These are phyloP conservation scores for Apostichopus parvimensis DNA, from an alignment of 35 echinoderm and acorn worm genomes.

Conservation along the genomic window DNA sequence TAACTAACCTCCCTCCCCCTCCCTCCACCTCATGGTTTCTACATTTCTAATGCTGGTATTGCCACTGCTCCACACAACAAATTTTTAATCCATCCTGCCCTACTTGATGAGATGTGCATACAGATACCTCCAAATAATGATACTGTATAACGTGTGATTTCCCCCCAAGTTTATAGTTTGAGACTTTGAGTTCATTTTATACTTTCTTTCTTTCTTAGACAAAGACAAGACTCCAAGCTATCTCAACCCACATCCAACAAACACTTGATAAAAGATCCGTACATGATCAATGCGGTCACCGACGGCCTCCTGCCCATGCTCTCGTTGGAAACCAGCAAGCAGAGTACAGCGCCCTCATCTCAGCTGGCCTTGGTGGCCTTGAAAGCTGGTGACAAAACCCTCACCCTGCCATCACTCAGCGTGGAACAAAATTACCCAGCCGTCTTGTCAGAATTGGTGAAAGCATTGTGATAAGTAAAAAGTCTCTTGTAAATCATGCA, in stretches of 20 bases:
- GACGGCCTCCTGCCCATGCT: conserved; percentile 88
- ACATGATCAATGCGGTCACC: conserved; percentile 84
- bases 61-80: too few relatives aligned
- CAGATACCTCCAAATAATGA: too few relatives aligned
- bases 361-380: conserved; percentile 88
- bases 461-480: conserved; percentile 71
- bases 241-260: conserved; percentile 52
- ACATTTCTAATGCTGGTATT: too few relatives aligned
- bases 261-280: conserved; percentile 79
- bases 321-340: conserved; percentile 82
- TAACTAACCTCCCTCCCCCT: too few relatives aligned
- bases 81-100: too few relatives aligned
- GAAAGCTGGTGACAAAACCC: conserved; percentile 73
- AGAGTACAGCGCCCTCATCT: conserved; percentile 64
- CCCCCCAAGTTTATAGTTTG: not conserved
- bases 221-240: conserved; percentile 36
- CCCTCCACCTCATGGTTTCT: too few relatives aligned
- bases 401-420: conserved; percentile 87
- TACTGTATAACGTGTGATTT: too few relatives aligned
- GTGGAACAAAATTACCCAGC: conserved; percentile 96
- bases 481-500: too few relatives aligned
- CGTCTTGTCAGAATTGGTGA: conserved; percentile 91
- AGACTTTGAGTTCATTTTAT: not conserved
- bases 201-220: not conserved
- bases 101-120: too few relatives aligned